Evolutionary conservation across 2,113 vertebrate genomes (phyloP), one percentile per base, ranked within the genome.

Genomic region (Dasyornis broadbenti): DNA sequence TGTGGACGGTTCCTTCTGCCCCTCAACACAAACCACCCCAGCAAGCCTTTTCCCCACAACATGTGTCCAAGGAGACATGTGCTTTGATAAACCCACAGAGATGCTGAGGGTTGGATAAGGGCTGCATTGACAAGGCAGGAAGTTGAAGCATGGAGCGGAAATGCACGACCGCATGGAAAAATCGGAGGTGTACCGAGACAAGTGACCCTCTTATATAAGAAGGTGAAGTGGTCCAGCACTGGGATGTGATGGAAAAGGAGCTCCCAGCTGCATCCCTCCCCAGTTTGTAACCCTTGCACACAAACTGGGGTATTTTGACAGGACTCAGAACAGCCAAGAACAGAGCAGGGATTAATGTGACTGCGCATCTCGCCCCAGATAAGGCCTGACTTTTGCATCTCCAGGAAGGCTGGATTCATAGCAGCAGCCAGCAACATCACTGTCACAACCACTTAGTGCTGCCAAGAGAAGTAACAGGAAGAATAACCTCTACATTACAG

Each of bases 371-470:
- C 11, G 0, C 33, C 79, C 92, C 82, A 61, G 76, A 93, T 65
- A 63, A 60, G 60, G 80, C 44, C 56, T 11, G 82, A 60, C 40
- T 93, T 52, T 8, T 71, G 59, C 86, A 18, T 79, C 88, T 78
- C 90, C 90, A 78, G 83, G 52, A 44, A 45, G 85, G 56, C 79
- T 68, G 79, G 52, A 37, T 52, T 33, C 33, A 27, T 4, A 96
- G 88, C 72, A 86, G 68, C 90, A 92, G 85, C 82, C 84, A 80
- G 71, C 84, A 92, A 56, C 71, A 31, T 90, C 85, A 75, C 91
- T 81, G 94, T 86, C 92, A 94, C 80, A 83, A 35, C 68, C 18
- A 7, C 57, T 96, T 7, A 92, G 72, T 1, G 9, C 88, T 82
- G 80, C 72, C 80, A 64, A 45, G 18, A 77, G 56, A 35, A 45